These are phyloP conservation scores for Podiceps cristatus DNA, from an alignment of 2,113 vertebrate species.

Conservation along the genomic window DNA sequence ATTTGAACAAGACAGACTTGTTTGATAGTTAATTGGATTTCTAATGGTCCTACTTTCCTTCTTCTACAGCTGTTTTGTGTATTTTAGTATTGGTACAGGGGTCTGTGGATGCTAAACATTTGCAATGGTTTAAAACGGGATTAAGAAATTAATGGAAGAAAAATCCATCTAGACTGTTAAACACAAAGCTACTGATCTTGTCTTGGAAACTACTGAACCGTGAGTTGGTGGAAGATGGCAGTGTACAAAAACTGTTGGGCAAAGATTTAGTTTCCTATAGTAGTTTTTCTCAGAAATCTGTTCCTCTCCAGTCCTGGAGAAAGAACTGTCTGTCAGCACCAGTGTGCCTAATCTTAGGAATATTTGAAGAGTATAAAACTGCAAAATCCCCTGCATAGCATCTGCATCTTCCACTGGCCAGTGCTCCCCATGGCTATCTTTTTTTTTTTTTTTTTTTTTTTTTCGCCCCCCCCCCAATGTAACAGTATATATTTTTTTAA, in stretches of 20 bases:
- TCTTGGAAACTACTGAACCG: neutral
- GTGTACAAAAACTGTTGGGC: neutral
- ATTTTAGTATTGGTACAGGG: neutral
- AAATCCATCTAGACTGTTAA: neutral
- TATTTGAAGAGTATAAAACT: neutral
- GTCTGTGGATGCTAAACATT: neutral
- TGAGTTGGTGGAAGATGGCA: neutral
- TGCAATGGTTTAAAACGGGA: neutral
- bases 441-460: too few species aligned
- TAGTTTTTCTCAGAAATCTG: neutral
- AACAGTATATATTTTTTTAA: too few species aligned
- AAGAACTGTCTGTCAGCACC: neutral
- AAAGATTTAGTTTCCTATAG: neutral
- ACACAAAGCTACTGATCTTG: neutral
- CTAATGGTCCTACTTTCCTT: neutral
- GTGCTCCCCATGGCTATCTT: neutral
- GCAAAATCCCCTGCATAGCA: neutral
- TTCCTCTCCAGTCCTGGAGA: neutral
- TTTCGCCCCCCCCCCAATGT: too few species aligned
- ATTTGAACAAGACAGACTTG: neutral
- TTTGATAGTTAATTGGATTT: neutral
- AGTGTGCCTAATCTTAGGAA: neutral
- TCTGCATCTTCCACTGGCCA: neutral
- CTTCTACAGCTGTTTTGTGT: neutral
- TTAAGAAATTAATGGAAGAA: neutral